These are phyloP conservation scores for Gasteruption jaculator DNA, from an alignment of 2,888 invertebrate genomes.

Conservation along the genomic window DNA sequence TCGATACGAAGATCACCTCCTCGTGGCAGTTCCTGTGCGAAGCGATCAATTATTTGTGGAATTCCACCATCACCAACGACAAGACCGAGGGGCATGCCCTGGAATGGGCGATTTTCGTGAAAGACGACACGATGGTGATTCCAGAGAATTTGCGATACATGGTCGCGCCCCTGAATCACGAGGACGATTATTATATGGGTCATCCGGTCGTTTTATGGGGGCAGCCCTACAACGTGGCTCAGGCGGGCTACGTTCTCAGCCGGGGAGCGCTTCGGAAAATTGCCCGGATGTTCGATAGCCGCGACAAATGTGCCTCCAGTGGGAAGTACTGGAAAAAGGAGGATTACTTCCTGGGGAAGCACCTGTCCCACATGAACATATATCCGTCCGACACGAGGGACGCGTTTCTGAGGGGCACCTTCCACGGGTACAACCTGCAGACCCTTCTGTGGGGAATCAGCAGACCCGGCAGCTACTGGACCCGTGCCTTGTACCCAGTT, in stretches of 20 bases:
- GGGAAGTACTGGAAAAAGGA: slow-evolving; percentile 58
- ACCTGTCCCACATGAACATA: slow-evolving; percentile 53
- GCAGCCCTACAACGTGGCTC: slow-evolving; percentile 55
- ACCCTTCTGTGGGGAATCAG: slow-evolving; percentile 43
- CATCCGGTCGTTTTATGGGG: slow-evolving; percentile 57
- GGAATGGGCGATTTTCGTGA: slow-evolving; percentile 57
- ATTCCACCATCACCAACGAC: slow-evolving; percentile 20
- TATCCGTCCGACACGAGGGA: slow-evolving; percentile 56
- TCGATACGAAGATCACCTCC: slow-evolving; percentile 39
- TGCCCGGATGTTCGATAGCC: slow-evolving; percentile 46
- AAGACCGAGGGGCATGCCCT: slow-evolving; percentile 19
- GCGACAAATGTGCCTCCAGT: slow-evolving; percentile 50
- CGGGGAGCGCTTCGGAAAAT: slow-evolving; percentile 50
- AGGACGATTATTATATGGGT: slow-evolving; percentile 55
- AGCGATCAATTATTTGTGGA: slow-evolving; percentile 45
- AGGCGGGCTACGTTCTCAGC: slow-evolving; percentile 58
- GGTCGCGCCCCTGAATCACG: slow-evolving; percentile 51
- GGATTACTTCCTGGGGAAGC: slow-evolving; percentile 58
- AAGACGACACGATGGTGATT: slow-evolving; percentile 57
- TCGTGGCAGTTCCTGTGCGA: slow-evolving; percentile 54
- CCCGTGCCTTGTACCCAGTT: slow-evolving; percentile 52
- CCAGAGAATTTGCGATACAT: slow-evolving; percentile 57
- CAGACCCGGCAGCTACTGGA: slow-evolving; percentile 52
- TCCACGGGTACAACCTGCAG: slow-evolving; percentile 53
- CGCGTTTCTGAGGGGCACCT: slow-evolving; percentile 51